Evolutionary conservation across 2,888 invertebrate species (phyloP).

Genomic region (Autographa pulchrina): DNA sequence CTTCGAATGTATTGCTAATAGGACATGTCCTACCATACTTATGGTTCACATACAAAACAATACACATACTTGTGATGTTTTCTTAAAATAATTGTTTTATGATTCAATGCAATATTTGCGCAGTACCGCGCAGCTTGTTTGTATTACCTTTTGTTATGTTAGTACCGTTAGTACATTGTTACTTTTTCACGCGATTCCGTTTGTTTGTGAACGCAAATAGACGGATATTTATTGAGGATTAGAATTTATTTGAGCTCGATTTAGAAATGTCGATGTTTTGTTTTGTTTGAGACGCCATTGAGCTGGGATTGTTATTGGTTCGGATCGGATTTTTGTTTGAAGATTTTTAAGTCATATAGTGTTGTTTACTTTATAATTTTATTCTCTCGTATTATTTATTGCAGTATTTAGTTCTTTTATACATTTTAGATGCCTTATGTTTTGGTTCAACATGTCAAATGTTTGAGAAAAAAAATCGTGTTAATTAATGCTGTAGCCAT

Average conservation of each 20-base stretch:
- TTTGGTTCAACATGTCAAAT: too few relatives aligned
- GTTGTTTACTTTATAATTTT: too few relatives aligned
- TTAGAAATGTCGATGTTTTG: conserved; percentile 34
- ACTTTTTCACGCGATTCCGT: conserved; percentile 48
- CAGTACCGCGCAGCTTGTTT: conserved; percentile 52
- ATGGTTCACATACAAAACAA: conserved; percentile 33
- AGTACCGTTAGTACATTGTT: conserved; percentile 50
- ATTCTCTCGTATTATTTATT: too few relatives aligned
- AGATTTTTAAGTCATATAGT: too few relatives aligned
- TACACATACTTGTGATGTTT: conserved; percentile 54
- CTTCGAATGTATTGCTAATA: background rate
- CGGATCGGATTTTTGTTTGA: too few relatives aligned
- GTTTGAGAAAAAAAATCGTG: too few relatives aligned
- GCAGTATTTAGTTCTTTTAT: too few relatives aligned
- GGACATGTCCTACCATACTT: background rate
- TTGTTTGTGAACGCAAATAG: conserved; percentile 46
- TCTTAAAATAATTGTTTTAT: conserved; percentile 71
- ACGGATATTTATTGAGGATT: conserved; percentile 49
- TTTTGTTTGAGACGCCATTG: conserved; percentile 8
- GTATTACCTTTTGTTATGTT: conserved; percentile 57
- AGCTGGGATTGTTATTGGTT: background rate
- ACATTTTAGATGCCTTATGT: too few relatives aligned
- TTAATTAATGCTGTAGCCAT: too few relatives aligned
- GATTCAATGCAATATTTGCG: conserved; percentile 68
- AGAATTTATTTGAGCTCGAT: conserved; percentile 40